Evolutionary conservation across 2,113 vertebrate genomes (phyloP), one percentile per base, ranked within the genome.

Genomic region (Zootoca vivipara): DNA sequence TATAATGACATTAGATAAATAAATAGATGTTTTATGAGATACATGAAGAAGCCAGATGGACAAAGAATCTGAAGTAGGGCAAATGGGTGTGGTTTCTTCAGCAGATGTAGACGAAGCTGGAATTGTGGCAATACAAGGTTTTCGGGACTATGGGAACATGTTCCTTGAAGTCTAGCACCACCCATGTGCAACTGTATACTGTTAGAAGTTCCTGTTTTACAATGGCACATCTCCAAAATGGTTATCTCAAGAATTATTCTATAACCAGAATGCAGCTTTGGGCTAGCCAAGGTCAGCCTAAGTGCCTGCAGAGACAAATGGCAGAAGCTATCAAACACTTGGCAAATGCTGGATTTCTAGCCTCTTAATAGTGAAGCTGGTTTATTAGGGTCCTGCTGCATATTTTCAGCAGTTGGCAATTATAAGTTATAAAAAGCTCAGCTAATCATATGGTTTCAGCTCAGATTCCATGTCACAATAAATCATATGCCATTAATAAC

Each of bases 401-500:
- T 95, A 92, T 94, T 92, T 96, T 95, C 94, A 95, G 89, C 77
- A 85, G 95, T 92, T 96, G 92, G 87, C 87, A 95, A 95, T 96
- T 96, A 94, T 90, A 90, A 92, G 96, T 95, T 96, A 95, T 95
- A 92, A 96, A 94, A 95, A 95, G 92, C 91, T 91, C 70, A 3
- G 89, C 90, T 96, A 96, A 95, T 96, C 94, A 93, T 90, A 86
- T 91, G 87, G 69, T 96, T 95, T 96, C 93, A 93, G 89, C 94
- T 96, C 92, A 95, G 91, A 94, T 95, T 90, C 95, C 94, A 91
- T 92, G 91, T 96, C 92, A 96, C 93, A 96, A 95, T 96, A 96
- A 97, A 95, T 96, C 93, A 96, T 94, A 92, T 26, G 92, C 88
- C 96, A 96, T 96, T 96, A 96, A 96, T 96, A 96, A 95, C 89